These are phyloP conservation scores for Epinotia bilunana DNA, from an alignment of 2,888 invertebrate species.

Conservation along the genomic window DNA sequence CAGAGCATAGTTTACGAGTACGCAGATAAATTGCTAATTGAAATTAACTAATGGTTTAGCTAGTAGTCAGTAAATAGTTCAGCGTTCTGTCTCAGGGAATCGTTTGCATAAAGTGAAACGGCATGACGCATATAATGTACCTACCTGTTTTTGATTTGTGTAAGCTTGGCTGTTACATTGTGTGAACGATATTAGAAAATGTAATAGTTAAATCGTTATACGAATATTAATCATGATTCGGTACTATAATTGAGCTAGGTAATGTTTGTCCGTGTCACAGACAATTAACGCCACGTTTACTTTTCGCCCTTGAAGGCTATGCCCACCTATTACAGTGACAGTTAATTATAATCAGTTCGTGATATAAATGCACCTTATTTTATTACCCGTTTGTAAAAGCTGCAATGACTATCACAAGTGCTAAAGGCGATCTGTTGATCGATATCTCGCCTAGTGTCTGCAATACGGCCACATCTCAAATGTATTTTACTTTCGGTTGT, in stretches of 20 bases:
- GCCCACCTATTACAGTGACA: neutral
- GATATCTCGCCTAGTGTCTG: too few species aligned
- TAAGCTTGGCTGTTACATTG: neutral
- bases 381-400: neutral
- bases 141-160: neutral
- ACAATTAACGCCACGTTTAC: constrained; percentile 24
- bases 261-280: neutral
- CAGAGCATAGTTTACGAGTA: constrained; percentile 10
- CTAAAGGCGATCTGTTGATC: neutral
- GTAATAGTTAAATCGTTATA: neutral
- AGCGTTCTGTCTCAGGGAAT: constrained; percentile 9
- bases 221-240: neutral
- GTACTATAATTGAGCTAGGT: neutral
- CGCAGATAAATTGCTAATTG: constrained; percentile 34
- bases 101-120: constrained; percentile 21
- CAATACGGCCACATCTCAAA: too few species aligned
- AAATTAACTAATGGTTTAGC: constrained; percentile 21
- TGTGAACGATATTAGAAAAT: neutral
- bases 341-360: constrained; percentile 9
- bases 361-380: constrained; percentile 9
- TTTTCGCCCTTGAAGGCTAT: constrained; percentile 27
- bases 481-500: too few species aligned
- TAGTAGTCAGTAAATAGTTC: too few species aligned
- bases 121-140: neutral
- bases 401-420: constrained; percentile 1